Evolutionary conservation across 2,888 invertebrate species (phyloP), one percentile per base, ranked within the genome.

Genomic region (Cynaeus angustus): DNA sequence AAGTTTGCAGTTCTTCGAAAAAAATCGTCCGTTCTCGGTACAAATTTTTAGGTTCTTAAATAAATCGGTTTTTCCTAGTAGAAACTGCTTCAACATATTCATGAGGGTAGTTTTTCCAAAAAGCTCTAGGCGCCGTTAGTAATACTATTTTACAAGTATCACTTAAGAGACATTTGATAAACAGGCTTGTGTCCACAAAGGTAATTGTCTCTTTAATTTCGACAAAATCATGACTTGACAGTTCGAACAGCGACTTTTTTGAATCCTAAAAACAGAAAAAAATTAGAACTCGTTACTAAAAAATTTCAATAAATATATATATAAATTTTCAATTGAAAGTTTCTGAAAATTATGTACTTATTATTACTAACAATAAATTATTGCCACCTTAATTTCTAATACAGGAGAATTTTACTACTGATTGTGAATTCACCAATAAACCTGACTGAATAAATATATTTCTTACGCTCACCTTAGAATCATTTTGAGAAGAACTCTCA

Each of bases 71-170:
- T 70, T 66, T 66, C 66, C 59, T 58, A 69, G 66, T 69, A 66
- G 69, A 50, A 69, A 69, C 58, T 64, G 68, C 68, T 68, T 65
- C 68, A 69, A 69, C 69, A 69, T 66, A 69, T 66, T 33, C 70
- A 70, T 66, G 66, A 70, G 70, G 58, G 66, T 70, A 70, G 26
- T 70, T 70, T 70, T 70, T 70, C 62, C 66, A 70, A 70, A 70
- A 58, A n/a, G 66, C 66, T 70, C 66, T 70, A 46, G 59, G 59
- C 59, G 66, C 66, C 43, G 70, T 70, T 70, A 70, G 70, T 58
- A 66, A 53, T 70, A 66, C 70, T 58, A 52, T 58, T 58, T 70
- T 52, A 58, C 26, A 28, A 59, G 28, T 26, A n/a, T n/a, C n/a
- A n/a, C n/a, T n/a, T n/a, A n/a, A n/a, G n/a, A n/a, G n/a, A n/a